phyloP scores from a whole-genome alignment of 53 echinoderm and acorn worm genomes.

The Holothuria leucospilota region DNA sequence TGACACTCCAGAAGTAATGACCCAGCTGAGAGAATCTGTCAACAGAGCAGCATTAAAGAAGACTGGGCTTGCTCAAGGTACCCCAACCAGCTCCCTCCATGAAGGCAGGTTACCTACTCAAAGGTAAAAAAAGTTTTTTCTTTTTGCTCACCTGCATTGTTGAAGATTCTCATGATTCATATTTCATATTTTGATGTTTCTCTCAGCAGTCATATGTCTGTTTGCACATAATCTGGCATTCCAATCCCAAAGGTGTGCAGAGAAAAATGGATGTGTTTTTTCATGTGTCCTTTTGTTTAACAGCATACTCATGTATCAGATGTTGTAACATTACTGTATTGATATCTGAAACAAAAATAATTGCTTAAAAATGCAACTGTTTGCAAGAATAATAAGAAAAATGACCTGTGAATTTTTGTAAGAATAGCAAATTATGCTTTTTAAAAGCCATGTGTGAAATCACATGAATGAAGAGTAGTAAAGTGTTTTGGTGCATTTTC shows the following conservation, averaged over 20 bases:
- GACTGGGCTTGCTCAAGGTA: constrained; percentile 78
- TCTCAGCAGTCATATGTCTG: constrained; percentile 49
- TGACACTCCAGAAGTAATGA: constrained; percentile 89
- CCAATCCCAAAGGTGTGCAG: background rate
- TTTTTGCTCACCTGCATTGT: background rate
- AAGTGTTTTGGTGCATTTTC: too few relatives aligned
- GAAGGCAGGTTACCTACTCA: constrained; percentile 73
- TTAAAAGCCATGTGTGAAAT: too few relatives aligned
- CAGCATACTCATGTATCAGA: too few relatives aligned
- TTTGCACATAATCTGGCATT: background rate
- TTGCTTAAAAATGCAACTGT: too few relatives aligned
- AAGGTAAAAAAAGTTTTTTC: constrained; percentile 43
- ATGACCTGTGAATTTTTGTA: too few relatives aligned
- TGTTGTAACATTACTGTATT: too few relatives aligned
- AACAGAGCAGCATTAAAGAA: constrained; percentile 67
- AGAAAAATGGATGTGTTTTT: background rate
- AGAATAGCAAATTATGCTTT: too few relatives aligned
- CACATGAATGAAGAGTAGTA: too few relatives aligned
- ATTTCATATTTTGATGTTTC: background rate
- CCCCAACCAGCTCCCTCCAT: constrained; percentile 76
- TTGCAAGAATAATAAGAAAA: too few relatives aligned
- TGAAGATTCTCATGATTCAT: background rate
- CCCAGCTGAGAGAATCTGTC: constrained; percentile 69
- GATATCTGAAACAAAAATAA: too few relatives aligned
- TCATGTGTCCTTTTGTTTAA: too few relatives aligned